phyloP scores from a whole-genome alignment of 2,113 vertebrate species.

The human region GRCh38 chr4:64202501-64203000 shows the following conservation, averaged over 20 bases:
- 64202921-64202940: background rate
- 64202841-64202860: background rate
- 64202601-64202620: background rate
- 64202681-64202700: background rate
- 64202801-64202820: background rate
- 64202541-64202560: background rate
- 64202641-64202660: background rate
- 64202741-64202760: fast-evolving
- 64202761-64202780: background rate
- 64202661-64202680: conserved; percentile 17
- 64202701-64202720: background rate
- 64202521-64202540: background rate
- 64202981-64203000: background rate
- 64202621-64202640: background rate
- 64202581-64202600: background rate
- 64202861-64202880: background rate
- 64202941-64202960: background rate
- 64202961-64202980: background rate
- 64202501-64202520: background rate
- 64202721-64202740: background rate
- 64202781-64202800: background rate
- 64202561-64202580: background rate
- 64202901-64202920: background rate
- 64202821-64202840: background rate
- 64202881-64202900: background rate